Evolutionary conservation across 1,140 invertebrate genomes (phyloP).

Genomic region (Drosophila orosa): DNA sequence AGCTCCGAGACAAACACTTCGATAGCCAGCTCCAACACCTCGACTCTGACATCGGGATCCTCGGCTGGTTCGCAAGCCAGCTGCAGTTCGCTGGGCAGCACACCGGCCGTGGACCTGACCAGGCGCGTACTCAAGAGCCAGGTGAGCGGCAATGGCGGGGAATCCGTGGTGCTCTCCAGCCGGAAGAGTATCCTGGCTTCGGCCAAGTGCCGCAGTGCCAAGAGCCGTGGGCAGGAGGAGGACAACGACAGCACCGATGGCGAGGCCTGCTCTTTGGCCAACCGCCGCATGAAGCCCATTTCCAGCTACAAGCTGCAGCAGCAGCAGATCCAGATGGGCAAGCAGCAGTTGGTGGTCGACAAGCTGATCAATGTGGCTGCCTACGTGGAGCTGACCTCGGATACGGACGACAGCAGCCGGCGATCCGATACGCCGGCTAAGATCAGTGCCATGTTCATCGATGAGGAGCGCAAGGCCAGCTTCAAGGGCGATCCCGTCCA

Average conservation of each 20-base stretch:
- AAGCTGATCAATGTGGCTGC: constrained; percentile 83
- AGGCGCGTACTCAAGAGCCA: constrained; percentile 88
- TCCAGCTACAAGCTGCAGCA: constrained; percentile 75
- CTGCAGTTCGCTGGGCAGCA: constrained; percentile 87
- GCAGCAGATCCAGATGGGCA: constrained; percentile 36
- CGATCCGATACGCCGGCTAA: constrained; percentile 80
- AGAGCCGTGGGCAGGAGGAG: constrained; percentile 68
- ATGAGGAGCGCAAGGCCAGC: constrained; percentile 83
- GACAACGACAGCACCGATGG: constrained; percentile 84
- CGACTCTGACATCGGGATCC: constrained; percentile 87
- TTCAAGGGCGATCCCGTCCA: constrained; percentile 75
- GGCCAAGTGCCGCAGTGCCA: constrained; percentile 91
- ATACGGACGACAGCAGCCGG: constrained; percentile 81
- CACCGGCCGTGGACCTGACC: constrained; percentile 85
- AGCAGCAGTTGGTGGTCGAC: constrained; percentile 79
- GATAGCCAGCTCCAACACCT: constrained; percentile 87
- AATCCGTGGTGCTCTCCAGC: constrained; percentile 88
- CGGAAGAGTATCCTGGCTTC: constrained; percentile 94
- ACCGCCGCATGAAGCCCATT: constrained; percentile 67
- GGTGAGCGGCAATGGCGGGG: constrained; percentile 74
- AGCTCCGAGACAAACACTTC: constrained; percentile 87
- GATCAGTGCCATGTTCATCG: constrained; percentile 84
- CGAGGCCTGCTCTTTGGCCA: constrained; percentile 71
- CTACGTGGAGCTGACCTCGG: constrained; percentile 83
- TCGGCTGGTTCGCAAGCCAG: constrained; percentile 88